Conservation (phyloP, 2,113 vertebrate species). For the Rissa tridactyla region DNA sequence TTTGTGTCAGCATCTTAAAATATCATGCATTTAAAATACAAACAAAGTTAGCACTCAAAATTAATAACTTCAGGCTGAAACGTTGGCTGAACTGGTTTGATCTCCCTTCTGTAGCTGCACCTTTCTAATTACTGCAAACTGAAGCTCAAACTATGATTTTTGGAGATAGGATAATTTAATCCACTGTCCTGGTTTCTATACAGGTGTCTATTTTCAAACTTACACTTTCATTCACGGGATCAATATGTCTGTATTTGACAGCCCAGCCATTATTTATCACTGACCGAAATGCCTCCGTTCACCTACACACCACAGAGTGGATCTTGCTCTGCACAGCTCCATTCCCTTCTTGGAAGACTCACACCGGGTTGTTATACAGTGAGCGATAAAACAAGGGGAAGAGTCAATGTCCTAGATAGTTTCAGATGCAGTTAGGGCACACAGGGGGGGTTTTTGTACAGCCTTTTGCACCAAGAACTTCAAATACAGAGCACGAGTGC, state of each 20-base stretch:
- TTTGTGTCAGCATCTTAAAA: neutral
- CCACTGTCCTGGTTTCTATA: neutral
- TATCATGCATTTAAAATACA: neutral
- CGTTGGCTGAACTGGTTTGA: neutral
- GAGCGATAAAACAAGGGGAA: neutral
- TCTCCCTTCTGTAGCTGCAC: neutral
- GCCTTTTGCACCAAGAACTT: neutral
- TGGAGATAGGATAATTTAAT: neutral
- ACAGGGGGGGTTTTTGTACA: neutral
- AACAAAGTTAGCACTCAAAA: neutral
- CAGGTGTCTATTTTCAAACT: neutral
- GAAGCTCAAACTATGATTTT: neutral
- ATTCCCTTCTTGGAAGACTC: neutral
- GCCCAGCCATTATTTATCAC: neutral
- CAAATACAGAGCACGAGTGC: fast-evolving
- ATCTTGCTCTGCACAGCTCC: neutral
- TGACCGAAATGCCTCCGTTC: neutral
- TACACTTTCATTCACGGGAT: neutral
- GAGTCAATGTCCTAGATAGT: neutral
- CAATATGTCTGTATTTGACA: neutral
- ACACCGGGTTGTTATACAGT: fast-evolving
- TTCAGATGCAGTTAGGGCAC: neutral
- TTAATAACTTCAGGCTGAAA: neutral
- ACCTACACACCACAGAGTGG: fast-evolving
- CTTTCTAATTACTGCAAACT: neutral